Evolutionary conservation across 2,113 vertebrate species (phyloP).

Genomic region (Psilopsiagon aurifrons): DNA sequence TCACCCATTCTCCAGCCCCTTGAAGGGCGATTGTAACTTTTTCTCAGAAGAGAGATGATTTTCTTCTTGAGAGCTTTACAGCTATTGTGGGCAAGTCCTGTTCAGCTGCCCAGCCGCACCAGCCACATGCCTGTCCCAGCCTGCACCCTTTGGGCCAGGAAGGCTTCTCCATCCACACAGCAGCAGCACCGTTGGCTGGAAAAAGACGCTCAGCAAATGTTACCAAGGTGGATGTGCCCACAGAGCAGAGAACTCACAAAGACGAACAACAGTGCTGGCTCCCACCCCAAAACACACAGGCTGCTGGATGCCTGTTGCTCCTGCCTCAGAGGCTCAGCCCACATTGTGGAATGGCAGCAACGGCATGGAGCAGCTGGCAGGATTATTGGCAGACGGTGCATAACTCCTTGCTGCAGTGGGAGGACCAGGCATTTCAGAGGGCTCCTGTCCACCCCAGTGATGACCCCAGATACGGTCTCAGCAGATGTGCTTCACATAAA

Average conservation of each 20-base stretch:
- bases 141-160: neutral
- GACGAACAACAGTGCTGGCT: neutral
- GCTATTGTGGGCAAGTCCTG: neutral
- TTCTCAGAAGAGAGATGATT: neutral
- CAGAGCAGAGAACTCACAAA: neutral
- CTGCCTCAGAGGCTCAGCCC: neutral
- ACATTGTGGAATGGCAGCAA: neutral
- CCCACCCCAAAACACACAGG: neutral
- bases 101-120: neutral
- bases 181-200: neutral
- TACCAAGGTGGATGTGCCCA: fast-evolving
- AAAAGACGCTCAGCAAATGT: neutral
- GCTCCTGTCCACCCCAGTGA: neutral
- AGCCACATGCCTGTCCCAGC: neutral
- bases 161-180: neutral
- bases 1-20: neutral
- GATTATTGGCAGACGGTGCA: neutral
- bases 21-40: neutral
- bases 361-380: neutral
- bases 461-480: neutral
- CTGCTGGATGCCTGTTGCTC: neutral
- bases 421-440: neutral
- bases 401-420: neutral
- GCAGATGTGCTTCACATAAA: neutral
- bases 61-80: neutral